Conservation (phyloP, 2,797 vertebrate species). For the Anolis apletophallus region DNA sequence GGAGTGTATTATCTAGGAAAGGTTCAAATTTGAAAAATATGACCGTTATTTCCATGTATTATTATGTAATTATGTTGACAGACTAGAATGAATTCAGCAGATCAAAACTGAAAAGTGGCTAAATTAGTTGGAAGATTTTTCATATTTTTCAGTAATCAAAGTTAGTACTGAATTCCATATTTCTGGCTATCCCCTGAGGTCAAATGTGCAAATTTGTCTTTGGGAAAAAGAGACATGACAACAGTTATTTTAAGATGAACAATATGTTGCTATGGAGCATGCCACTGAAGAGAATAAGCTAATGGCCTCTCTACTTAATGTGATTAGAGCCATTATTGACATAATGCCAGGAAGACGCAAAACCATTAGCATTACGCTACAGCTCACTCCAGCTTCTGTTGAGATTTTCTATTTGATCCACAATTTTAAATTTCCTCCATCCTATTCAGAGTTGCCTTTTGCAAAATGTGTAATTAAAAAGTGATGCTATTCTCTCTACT, state of each 20-base stretch:
- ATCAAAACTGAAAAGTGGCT: constrained; percentile 47
- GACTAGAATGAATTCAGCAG: constrained; percentile 40
- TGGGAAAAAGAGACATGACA: constrained; percentile 57
- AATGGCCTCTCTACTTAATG: constrained; percentile 99
- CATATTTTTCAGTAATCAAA: constrained; percentile 36
- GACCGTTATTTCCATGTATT: constrained; percentile 47
- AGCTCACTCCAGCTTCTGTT: constrained; percentile 84
- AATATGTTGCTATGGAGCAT: constrained; percentile 83
- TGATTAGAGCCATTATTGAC: constrained; percentile 99
- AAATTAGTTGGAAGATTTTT: constrained; percentile 46
- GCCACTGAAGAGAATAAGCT: constrained; percentile 90
- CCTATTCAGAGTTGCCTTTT: constrained; percentile 80
- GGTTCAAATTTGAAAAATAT: constrained; percentile 37
- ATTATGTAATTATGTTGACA: constrained; percentile 27
- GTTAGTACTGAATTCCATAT: constrained; percentile 49
- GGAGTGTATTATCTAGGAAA: constrained; percentile 38
- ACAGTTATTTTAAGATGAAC: constrained; percentile 78
- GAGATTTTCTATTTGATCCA: constrained; percentile 85
- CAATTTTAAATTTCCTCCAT: constrained; percentile 85
- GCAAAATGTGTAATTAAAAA: constrained; percentile 87
- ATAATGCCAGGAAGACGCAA: constrained; percentile 98
- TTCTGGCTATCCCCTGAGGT: constrained; percentile 49
- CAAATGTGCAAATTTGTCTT: constrained; percentile 54
- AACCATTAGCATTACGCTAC: constrained; percentile 93
- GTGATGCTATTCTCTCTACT: constrained; percentile 79